phyloP scores from a whole-genome alignment of 1,140 invertebrate genomes.

The Cherax quadricarinatus region DNA sequence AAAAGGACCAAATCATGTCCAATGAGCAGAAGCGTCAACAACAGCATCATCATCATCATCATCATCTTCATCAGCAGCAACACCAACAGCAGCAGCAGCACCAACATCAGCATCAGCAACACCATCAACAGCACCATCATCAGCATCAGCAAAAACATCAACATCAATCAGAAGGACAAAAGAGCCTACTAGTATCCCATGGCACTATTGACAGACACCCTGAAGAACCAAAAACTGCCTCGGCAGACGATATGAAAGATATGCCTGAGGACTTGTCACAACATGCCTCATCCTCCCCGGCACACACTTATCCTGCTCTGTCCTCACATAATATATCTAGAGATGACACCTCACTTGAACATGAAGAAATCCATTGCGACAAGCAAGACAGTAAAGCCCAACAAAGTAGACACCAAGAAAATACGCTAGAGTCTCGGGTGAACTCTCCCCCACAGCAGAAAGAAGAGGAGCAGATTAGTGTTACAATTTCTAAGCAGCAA shows the following conservation, averaged over 20 bases:
- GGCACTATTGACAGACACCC: conserved; percentile 13
- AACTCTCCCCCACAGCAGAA: conserved; percentile 31
- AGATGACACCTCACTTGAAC: not conserved
- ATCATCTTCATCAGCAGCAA: conserved; percentile 24
- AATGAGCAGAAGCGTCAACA: conserved; percentile 33
- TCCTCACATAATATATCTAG: not conserved
- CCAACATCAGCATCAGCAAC: conserved; percentile 34
- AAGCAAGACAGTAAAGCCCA: conserved; percentile 20
- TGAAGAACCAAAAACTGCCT: not conserved
- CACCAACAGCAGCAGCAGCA: conserved; percentile 36
- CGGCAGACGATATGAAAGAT: conserved; percentile 32
- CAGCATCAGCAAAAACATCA: conserved; percentile 27
- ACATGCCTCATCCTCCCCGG: not conserved
- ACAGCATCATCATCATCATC: conserved; percentile 26
- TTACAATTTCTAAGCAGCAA: conserved; percentile 6
- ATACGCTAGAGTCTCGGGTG: conserved; percentile 4
- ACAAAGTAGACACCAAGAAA: conserved; percentile 1
- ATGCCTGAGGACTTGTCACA: conserved; percentile 52
- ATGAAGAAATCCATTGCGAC: conserved; percentile 19
- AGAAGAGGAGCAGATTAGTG: conserved; percentile 12
- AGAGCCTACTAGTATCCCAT: conserved; percentile 13
- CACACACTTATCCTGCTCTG: not conserved
- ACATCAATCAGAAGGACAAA: conserved; percentile 16
- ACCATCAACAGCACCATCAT: conserved; percentile 30
- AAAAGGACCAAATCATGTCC: conserved; percentile 34